Conservation (phyloP, 2,113 vertebrate genomes). For the Psettodes erumei region DNA sequence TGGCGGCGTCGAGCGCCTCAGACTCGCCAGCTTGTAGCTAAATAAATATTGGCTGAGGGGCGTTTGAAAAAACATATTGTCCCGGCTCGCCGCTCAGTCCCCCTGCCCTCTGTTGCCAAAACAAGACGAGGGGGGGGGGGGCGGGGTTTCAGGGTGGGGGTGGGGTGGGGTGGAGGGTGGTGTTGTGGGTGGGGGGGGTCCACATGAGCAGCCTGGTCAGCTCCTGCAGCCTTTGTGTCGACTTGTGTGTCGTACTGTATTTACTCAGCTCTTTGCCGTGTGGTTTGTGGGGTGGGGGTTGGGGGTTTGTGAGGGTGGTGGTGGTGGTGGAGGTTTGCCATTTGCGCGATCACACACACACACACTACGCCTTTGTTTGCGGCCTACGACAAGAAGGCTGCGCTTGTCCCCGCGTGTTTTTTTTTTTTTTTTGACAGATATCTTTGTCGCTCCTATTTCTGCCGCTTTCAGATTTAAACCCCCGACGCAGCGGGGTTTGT, state of each 20-base stretch:
- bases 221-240: conserved; percentile 64
- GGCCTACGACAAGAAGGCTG: conserved; percentile 53
- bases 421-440: conserved; percentile 66
- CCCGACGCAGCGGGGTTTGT: conserved; percentile 46
- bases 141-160: no score
- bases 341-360: conserved; percentile 62
- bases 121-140: conserved; percentile 60
- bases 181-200: no score
- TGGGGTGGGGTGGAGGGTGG: no score
- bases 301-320: no score
- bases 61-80: conserved; percentile 82
- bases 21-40: conserved; percentile 77
- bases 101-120: conserved; percentile 70
- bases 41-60: conserved; percentile 79
- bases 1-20: conserved; percentile 61
- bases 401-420: conserved; percentile 65
- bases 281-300: no score
- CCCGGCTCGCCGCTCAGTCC: conserved; percentile 69
- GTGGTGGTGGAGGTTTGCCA: conserved; percentile 60
- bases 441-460: conserved; percentile 75
- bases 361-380: conserved; percentile 68
- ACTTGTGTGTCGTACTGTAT: conserved; percentile 34
- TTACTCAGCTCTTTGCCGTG: conserved; percentile 43
- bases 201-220: conserved; percentile 70
- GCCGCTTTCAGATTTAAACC: conserved; percentile 64